Conservation (phyloP, 2,113 vertebrate genomes). For the Embiotoca jacksoni region DNA sequence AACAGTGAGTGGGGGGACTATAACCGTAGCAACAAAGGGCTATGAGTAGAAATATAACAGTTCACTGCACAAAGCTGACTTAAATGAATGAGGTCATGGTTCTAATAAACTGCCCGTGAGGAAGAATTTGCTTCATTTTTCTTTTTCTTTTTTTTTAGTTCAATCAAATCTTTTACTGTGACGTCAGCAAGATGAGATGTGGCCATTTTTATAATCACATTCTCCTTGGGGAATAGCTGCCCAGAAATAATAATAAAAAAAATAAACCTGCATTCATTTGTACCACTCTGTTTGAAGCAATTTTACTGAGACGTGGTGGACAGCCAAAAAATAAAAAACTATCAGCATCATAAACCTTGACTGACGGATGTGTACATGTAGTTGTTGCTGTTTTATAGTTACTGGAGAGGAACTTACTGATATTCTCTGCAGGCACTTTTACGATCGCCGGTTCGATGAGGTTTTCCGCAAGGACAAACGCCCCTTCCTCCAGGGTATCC, state of each 20-base stretch:
- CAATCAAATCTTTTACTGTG: slow-evolving; percentile 22
- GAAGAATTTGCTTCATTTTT: slow-evolving; percentile 22
- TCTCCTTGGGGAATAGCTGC: neutral
- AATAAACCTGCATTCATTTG: slow-evolving; percentile 5
- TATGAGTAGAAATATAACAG: slow-evolving; percentile 55
- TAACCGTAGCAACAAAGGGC: slow-evolving; percentile 74
- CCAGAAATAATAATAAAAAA: neutral
- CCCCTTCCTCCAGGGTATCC: slow-evolving; percentile 97
- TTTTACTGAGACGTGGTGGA: slow-evolving; percentile 20
- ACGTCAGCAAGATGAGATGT: slow-evolving; percentile 2
- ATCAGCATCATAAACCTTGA: slow-evolving; percentile 15
- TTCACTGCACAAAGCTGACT: slow-evolving; percentile 64
- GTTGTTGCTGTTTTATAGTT: slow-evolving; percentile 33
- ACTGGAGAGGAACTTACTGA: slow-evolving; percentile 86
- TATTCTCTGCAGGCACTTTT: slow-evolving; percentile 98
- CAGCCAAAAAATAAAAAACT: slow-evolving; percentile 13
- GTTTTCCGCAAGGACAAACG: slow-evolving; percentile 98
- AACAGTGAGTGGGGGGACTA: slow-evolving; percentile 48
- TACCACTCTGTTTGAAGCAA: slow-evolving; percentile 36
- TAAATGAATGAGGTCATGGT: slow-evolving; percentile 66
- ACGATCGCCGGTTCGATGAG: slow-evolving; percentile 96
- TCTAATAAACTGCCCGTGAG: slow-evolving; percentile 67
- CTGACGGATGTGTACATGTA: slow-evolving; percentile 9
- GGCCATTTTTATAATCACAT: too few relatives aligned
- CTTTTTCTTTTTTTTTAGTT: slow-evolving; percentile 7